phyloP scores from a whole-genome alignment of 53 echinoderm and acorn worm species.

The Arbacia lixula region DNA sequence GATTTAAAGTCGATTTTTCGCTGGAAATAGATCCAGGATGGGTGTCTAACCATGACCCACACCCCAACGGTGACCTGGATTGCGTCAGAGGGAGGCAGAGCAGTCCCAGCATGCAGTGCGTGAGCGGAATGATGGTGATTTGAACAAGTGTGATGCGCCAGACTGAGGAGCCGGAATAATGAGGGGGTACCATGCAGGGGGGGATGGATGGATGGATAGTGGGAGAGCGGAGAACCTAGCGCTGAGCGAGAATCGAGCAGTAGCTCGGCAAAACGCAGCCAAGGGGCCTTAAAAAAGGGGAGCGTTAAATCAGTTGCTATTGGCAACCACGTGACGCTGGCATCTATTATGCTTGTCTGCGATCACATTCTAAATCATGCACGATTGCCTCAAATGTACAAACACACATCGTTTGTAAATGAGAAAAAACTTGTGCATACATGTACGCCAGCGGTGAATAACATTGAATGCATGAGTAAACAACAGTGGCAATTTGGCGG shows the following conservation, averaged over 20 bases:
- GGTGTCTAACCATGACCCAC: neutral
- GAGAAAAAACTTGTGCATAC: too few species aligned
- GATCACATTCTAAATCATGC: too few species aligned
- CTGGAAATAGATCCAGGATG: too few species aligned
- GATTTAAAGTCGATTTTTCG: too few species aligned
- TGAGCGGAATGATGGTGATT: conserved; percentile 14
- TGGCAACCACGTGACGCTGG: conserved; percentile 24
- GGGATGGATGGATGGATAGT: too few species aligned
- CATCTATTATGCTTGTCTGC: conserved; percentile 9
- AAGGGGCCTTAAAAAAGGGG: too few species aligned
- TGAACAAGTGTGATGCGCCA: neutral
- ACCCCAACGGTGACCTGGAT: conserved; percentile 17
- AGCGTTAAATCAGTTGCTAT: conserved; percentile 33
- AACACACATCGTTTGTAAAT: too few species aligned
- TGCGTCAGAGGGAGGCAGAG: neutral
- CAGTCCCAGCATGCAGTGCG: conserved; percentile 23
- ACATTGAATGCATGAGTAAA: conserved; percentile 25
- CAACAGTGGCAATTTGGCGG: neutral
- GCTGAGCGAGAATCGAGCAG: too few species aligned
- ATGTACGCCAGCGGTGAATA: too few species aligned
- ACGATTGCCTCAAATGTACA: too few species aligned
- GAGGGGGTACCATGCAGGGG: conserved; percentile 18
- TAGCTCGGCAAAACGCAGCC: too few species aligned
- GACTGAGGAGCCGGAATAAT: neutral
- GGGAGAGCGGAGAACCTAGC: too few species aligned